phyloP scores from a whole-genome alignment of 2,888 invertebrate genomes.

The Stenoptilia bipunctidactyla region DNA sequence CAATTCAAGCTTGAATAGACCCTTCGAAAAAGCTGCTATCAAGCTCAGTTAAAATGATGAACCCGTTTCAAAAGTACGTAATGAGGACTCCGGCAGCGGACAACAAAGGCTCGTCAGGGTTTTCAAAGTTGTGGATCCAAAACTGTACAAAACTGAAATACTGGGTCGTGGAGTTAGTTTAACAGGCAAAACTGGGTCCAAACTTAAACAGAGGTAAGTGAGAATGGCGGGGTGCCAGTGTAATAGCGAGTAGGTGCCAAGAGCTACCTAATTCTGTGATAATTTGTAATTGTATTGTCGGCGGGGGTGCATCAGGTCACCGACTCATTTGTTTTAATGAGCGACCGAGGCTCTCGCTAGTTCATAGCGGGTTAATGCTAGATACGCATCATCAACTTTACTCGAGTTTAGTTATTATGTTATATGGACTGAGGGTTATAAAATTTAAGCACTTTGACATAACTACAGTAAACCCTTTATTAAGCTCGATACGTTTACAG shows the following conservation, averaged over 20 bases:
- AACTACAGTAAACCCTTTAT: no score
- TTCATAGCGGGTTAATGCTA: constrained; percentile 8
- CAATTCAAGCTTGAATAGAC: no score
- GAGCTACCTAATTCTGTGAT: constrained; percentile 43
- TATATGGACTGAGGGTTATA: no score
- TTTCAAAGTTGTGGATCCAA: background rate
- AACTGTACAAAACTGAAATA: no score
- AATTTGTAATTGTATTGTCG: constrained; percentile 38
- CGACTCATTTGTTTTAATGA: constrained; percentile 1
- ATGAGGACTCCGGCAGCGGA: no score
- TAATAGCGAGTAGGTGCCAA: constrained; percentile 39
- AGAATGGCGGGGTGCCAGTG: constrained; percentile 47
- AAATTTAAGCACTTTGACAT: no score
- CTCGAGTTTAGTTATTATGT: background rate
- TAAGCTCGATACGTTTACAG: no score
- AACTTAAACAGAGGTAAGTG: constrained; percentile 37
- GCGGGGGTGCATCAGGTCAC: background rate
- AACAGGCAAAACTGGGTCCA: constrained; percentile 28
- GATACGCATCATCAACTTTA: constrained; percentile 6
- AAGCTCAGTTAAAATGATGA: no score
- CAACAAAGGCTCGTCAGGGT: background rate
- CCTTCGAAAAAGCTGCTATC: no score
- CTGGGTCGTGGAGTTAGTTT: background rate
- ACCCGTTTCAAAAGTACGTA: no score
- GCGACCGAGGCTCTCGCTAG: background rate